A percentile compares a stretch with the other conserved stretches of the same genome.
Conservation (phyloP, 2,888 invertebrate species). For the Hirtodrosophila alboralis region DNA sequence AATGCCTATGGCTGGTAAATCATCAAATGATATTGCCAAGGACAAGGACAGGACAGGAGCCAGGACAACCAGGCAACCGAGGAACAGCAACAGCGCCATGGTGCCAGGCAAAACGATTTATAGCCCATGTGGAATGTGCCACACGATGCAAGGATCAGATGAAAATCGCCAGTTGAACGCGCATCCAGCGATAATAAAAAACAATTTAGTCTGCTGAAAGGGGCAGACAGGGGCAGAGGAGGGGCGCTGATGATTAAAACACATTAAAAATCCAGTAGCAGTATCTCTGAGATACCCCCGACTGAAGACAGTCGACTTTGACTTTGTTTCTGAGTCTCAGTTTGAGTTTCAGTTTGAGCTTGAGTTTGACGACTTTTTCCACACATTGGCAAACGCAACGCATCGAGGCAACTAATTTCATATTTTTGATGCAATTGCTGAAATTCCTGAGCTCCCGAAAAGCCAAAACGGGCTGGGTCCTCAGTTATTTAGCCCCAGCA, state of each 20-base stretch:
- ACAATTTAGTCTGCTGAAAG: constrained; percentile 68
- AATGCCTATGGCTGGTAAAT: constrained; percentile 71
- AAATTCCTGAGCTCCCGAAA: constrained; percentile 70
- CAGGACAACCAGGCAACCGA: too few species aligned
- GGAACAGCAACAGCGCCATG: constrained; percentile 62
- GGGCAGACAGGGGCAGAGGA: not conserved
- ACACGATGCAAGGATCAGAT: constrained; percentile 72
- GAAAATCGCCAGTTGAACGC: constrained; percentile 50
- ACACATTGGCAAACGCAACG: constrained; percentile 43
- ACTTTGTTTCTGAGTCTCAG: not conserved
- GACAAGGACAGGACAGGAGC: constrained; percentile 31
- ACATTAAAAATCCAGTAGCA: constrained; percentile 84
- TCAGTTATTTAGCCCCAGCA: constrained; percentile 19
- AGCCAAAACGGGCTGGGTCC: constrained; percentile 33
- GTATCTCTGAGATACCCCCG: constrained; percentile 23
- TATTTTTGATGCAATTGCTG: constrained; percentile 82
- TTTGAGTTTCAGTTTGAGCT: constrained; percentile 21
- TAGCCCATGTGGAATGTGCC: constrained; percentile 77
- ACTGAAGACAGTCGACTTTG: constrained; percentile 2
- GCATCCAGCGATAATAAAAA: constrained; percentile 63
- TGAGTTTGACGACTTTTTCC: constrained; percentile 61
- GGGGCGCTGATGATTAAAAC: constrained; percentile 83
- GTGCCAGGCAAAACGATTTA: constrained; percentile 78
- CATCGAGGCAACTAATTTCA: constrained; percentile 80
- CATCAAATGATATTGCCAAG: constrained; percentile 77